Percentiles rank a stretch among this genome's conserved stretches.
These are phyloP conservation scores for Azemiops feae DNA, from an alignment of 2,113 vertebrate genomes.

Conservation along the genomic window DNA sequence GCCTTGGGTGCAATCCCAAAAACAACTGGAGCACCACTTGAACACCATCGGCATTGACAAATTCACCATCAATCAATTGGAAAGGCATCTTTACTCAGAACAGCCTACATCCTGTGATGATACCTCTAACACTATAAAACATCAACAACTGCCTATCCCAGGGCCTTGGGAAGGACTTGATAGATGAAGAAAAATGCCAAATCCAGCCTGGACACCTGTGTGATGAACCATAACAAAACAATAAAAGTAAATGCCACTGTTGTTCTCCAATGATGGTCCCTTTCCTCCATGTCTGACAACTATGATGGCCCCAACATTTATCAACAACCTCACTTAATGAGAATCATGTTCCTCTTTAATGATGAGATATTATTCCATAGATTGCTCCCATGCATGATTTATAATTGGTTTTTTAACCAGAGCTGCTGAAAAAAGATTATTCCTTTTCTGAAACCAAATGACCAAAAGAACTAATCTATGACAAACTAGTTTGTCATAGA, in stretches of 20 bases:
- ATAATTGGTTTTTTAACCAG: not conserved
- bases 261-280: not conserved
- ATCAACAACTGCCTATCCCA: not conserved
- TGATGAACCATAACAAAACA: not conserved
- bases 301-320: not conserved
- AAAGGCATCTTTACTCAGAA: not conserved
- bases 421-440: not conserved
- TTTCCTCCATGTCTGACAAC: not conserved
- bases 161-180: not conserved
- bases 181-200: not conserved
- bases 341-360: not conserved
- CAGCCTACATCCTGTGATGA: not conserved
- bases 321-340: not conserved
- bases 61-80: not conserved
- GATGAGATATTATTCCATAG: not conserved
- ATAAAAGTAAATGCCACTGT: not conserved
- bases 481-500: not conserved
- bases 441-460: not conserved
- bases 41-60: not conserved
- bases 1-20: not conserved
- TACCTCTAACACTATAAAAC: not conserved
- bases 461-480: not conserved
- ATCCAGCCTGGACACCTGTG: not conserved
- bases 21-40: not conserved
- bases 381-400: not conserved